Percentiles rank a stretch among this genome's conserved stretches.
Conservation (phyloP, 2,113 vertebrate genomes). For the Symphodus melops region DNA sequence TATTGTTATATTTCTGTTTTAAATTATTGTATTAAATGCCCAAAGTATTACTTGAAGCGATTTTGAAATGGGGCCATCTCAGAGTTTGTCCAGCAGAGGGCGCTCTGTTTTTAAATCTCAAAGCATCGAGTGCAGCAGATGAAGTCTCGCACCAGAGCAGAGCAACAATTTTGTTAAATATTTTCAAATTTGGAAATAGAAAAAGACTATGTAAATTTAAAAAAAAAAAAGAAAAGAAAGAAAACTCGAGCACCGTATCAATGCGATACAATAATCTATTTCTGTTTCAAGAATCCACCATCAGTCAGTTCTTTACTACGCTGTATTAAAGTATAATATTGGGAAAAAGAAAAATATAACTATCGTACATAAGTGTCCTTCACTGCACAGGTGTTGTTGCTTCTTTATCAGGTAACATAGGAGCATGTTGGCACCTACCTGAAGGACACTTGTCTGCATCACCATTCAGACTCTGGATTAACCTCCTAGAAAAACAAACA, state of each 20-base stretch:
- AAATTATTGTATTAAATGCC: neutral
- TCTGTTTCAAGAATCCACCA: too few species aligned
- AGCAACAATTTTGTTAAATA: neutral
- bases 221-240: too few species aligned
- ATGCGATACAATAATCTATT: too few species aligned
- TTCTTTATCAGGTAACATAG: neutral
- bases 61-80: neutral
- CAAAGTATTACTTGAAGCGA: neutral
- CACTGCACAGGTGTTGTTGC: neutral
- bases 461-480: conserved; percentile 91
- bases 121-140: neutral
- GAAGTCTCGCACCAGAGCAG: neutral
- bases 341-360: too few species aligned
- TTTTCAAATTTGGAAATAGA: too few species aligned
- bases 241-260: too few species aligned
- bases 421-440: conserved; percentile 65
- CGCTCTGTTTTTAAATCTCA: neutral
- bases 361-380: neutral
- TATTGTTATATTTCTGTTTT: neutral
- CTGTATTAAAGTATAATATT: neutral
- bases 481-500: conserved; percentile 80
- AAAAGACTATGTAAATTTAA: too few species aligned
- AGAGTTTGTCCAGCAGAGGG: neutral
- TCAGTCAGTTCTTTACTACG: too few species aligned
- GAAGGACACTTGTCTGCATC: conserved; percentile 87